Base-by-base conservation (phyloP, 64 coral and sea anemone species). In the Porites lutea region DNA sequence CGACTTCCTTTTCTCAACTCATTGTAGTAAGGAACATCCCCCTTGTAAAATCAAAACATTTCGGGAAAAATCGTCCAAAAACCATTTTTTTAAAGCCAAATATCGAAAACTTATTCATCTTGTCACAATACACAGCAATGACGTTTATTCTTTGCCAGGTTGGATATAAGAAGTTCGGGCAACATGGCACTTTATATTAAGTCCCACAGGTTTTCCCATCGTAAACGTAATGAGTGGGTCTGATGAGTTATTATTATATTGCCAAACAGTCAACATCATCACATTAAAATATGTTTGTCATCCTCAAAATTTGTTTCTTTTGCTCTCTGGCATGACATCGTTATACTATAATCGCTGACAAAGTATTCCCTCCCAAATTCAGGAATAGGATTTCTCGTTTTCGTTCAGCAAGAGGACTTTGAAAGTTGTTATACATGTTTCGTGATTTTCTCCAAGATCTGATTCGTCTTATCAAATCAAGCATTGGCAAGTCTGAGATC, bases 211-310 rank as follows among this genome's bases (percentile, higher is more conserved):
- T 73, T 37, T 45, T 15, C 71, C 13, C 14, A 44, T 73, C 43
- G 14, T 14, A 37, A 15, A 16, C 18, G 46, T 15, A 50, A 76
- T 19, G 1, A 37, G 27, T 37, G 27, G 11, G 27, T 74, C 47
- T 50, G 73, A 13, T 50, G 46, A 50, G 46, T 76, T 12, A 43
- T 52, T 46, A 51, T 76, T 6, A 51, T 48, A 12, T 2, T 65
- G 48, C 16, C 18, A 19, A 2, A n/a, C 49, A 76, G 48, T 76
- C 73, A 76, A 52, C 43, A 50, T 16, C 13, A 18, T 18, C 73
- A 14, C 48, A 48, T 51, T 69, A n/a, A 68, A 84, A 84, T 68
- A 84, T 84, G 61, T 83, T 68, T 84, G 18, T 20, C 81, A 67
- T 68, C 47, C 48, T 52, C 51, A 68, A 46, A 84, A 84, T 84